Evolutionary conservation across 2,888 invertebrate species (phyloP), one percentile per base, ranked within the genome.

Genomic region (Dryocosmus kuriphilus): DNA sequence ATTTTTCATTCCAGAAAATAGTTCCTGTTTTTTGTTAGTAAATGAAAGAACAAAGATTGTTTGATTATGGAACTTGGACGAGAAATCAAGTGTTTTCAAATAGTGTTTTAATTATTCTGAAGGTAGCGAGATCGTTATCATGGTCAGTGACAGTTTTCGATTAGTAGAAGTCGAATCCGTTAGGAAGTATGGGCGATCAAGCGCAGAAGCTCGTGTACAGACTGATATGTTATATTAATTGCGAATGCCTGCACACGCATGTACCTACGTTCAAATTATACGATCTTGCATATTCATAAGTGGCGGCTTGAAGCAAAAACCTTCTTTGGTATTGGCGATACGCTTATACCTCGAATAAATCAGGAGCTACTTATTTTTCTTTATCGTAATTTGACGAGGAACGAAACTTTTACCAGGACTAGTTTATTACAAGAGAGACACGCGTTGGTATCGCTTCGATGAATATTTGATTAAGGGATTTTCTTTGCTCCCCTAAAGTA

Each of bases 281-380:
- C 80, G 81, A 80, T 82, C 79, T 82, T 87, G 87, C 85, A 86
- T 88, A 87, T 88, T 87, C 86, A 88, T 86, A 87, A 87, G 85
- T 81, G 78, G 82, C 79, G 78, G 76, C 74, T 75, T 79, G 82
- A 80, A 76, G 74, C 82, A 71, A 79, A 82, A 85, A 85, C 86
- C 84, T 84, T 85, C 85, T 85, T 24, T 57, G 14, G 57, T 3
- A 57, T 24, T 57, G 14, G 11, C 9, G 57, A 57, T 57, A 57
- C 11, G 24, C 24, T 5, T 22, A 57, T 57, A 57, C 57, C 11
- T 65, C 2, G 38, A 65, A 65, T 65, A 32, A 32, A 65, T 65
- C 38, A 35, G 65, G 16, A 38, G 65, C 65, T 65, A 5, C 0
- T 14, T 38, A 65, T 57, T 57, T 57, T 24, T 57, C 57, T 24